These are phyloP conservation scores for Sus cebifrons DNA, from an alignment of 2,797 vertebrate species.

Conservation along the genomic window DNA sequence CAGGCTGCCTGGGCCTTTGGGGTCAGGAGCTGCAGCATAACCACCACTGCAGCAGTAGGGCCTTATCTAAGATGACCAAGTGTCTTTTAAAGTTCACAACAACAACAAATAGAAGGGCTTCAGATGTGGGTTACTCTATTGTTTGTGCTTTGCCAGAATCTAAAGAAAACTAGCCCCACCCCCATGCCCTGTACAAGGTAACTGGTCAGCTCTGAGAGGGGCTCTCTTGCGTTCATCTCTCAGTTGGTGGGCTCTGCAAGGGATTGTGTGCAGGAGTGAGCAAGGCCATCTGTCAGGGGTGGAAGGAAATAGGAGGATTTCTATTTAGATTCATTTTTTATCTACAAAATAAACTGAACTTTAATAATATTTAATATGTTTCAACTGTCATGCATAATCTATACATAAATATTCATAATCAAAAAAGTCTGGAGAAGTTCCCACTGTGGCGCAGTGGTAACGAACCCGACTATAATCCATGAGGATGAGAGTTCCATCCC, in stretches of 20 bases:
- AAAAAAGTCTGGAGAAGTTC: not conserved
- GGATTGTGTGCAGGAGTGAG: not conserved
- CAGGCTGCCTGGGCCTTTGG: not conserved
- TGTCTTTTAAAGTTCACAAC: not conserved
- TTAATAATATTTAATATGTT: not conserved
- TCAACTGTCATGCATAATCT: not conserved
- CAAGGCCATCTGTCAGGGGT: not conserved
- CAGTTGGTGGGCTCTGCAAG: not conserved
- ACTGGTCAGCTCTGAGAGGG: not conserved
- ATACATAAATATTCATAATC: conserved; percentile 12
- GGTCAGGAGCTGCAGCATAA: not conserved
- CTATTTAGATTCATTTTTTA: not conserved
- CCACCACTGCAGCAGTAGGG: not conserved
- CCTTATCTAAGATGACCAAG: not conserved
- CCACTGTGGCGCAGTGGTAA: too few species aligned
- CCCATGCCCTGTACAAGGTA: not conserved
- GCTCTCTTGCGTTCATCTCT: not conserved
- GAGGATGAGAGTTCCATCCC: too few species aligned
- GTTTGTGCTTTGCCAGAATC: not conserved
- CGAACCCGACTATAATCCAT: too few species aligned
- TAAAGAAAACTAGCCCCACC: not conserved
- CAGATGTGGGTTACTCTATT: not conserved
- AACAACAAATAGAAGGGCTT: not conserved
- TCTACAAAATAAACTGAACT: conserved; percentile 44
- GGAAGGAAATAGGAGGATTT: not conserved